Percentiles rank a stretch among this genome's conserved stretches.
Evolutionary conservation across 2,797 vertebrate genomes (phyloP).

Genomic region (Pantherophis alleghaniensis): DNA sequence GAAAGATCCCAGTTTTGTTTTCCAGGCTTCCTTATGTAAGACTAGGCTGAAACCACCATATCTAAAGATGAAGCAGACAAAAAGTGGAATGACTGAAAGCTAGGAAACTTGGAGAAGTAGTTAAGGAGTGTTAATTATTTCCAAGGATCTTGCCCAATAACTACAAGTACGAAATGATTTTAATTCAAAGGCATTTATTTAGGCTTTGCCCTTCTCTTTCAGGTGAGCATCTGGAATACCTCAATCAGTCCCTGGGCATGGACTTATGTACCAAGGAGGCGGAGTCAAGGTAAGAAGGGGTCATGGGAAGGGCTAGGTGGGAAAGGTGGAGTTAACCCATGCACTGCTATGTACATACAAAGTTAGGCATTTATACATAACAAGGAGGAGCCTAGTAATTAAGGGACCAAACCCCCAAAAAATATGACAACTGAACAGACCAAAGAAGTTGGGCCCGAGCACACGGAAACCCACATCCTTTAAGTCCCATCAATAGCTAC

Average conservation of each 20-base stretch:
- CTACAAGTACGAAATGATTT: too few relatives aligned
- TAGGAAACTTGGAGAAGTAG: not conserved
- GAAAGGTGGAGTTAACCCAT: too few relatives aligned
- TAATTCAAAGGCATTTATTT: too few relatives aligned
- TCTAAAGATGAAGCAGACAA: not conserved
- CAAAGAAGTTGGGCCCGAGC: not conserved
- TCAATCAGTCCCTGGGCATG: too few relatives aligned
- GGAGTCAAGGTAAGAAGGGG: too few relatives aligned
- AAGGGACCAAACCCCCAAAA: not conserved
- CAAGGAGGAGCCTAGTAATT: not conserved
- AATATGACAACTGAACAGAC: not conserved
- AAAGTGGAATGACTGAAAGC: not conserved
- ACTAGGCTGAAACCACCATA: not conserved
- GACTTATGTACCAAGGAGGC: too few relatives aligned
- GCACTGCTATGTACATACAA: too few relatives aligned
- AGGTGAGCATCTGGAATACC: too few relatives aligned
- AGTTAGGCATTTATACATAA: too few relatives aligned
- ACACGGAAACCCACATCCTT: not conserved
- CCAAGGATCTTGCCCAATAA: too few relatives aligned
- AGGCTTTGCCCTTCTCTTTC: too few relatives aligned
- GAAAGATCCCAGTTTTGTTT: not conserved
- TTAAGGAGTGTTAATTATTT: not conserved
- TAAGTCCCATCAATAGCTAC: not conserved
- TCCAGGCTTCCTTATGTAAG: not conserved
- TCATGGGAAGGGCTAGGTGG: too few relatives aligned